These are phyloP conservation scores for Sycophila texana DNA, from an alignment of 2,888 invertebrate species.

Conservation along the genomic window DNA sequence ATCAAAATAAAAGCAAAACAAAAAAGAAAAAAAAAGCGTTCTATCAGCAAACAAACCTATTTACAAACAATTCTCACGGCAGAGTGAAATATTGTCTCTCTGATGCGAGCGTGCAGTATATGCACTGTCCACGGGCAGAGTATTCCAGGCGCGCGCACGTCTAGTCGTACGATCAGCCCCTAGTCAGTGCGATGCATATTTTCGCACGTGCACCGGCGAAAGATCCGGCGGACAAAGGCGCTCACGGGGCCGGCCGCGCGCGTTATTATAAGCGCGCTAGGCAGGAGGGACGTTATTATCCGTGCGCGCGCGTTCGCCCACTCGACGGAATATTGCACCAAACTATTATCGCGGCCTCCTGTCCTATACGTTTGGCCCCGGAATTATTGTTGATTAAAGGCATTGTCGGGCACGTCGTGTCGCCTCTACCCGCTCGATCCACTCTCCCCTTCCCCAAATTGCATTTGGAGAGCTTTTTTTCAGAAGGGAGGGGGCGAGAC, in stretches of 20 bases:
- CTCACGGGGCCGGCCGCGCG: background rate
- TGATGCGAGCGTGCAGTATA: background rate
- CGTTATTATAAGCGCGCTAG: conserved; percentile 22
- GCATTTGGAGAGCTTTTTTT: conserved; percentile 31
- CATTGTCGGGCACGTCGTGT: conserved; percentile 65
- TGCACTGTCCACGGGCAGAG: background rate
- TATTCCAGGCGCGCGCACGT: background rate
- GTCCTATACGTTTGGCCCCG: conserved; percentile 54
- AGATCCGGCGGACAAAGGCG: background rate
- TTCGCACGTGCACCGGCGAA: background rate
- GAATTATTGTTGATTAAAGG: conserved; percentile 74
- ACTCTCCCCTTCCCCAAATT: conserved; percentile 24
- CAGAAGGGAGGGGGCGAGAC: background rate
- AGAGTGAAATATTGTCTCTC: too few relatives aligned
- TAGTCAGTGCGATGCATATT: background rate
- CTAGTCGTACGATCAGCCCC: background rate
- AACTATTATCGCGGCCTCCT: conserved; percentile 10
- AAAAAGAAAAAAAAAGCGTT: too few relatives aligned
- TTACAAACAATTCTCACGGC: too few relatives aligned
- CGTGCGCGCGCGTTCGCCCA: background rate
- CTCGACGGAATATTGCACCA: conserved; percentile 38
- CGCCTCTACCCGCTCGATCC: background rate
- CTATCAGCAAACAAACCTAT: too few relatives aligned
- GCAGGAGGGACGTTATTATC: background rate
- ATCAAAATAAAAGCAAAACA: too few relatives aligned